Evolutionary conservation across 1,140 invertebrate species (phyloP), one percentile per base, ranked within the genome.

Genomic region (Drosophila pachea): DNA sequence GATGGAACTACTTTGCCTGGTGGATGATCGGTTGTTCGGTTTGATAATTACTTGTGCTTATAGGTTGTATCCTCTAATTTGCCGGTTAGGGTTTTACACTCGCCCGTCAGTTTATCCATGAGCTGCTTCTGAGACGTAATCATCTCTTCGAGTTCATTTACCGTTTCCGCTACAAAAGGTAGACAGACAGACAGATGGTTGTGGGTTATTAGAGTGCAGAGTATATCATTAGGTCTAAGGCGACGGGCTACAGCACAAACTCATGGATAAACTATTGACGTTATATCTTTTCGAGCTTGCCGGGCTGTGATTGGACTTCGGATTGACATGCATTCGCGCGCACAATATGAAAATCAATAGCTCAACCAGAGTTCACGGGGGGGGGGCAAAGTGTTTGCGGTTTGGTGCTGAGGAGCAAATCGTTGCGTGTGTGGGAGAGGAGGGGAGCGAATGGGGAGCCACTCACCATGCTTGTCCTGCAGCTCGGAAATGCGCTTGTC

Each of bases 101-200:
- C 94, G 84, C 91, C 92, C 86, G 94, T 94, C 88, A 96, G 92
- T 93, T 94, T 95, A 91, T 95, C 94, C 93, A 96, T 94, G 92
- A 95, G 93, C 92, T 93, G 93, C 91, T 95, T 95, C 93, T 96
- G 95, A 90, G 94, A 94, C 90, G 93, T 93, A 91, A 96, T 93
- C 92, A 95, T 94, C 89, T 93, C 92, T 92, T 95, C 95, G 91
- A 96, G 93, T 91, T 94, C 94, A 92, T 92, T 92, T 90, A 95
- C 94, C 86, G 94, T 95, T 91, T 93, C 93, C 92, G 92, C 94
- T 95, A 93, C 90, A 92, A 91, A 90, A 91, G 88, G 66, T 74
- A 78, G 68, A 77, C 55, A 71, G 59, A 71, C 47, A 68, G 50
- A 76, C 40, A 47, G 84, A 89, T 87, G 76, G 81, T 74, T 81